A percentile compares a stretch with the other conserved stretches of the same genome.
Evolutionary conservation across 1,140 invertebrate species (phyloP).

Genomic region (Pogonomyrmex barbatus): DNA sequence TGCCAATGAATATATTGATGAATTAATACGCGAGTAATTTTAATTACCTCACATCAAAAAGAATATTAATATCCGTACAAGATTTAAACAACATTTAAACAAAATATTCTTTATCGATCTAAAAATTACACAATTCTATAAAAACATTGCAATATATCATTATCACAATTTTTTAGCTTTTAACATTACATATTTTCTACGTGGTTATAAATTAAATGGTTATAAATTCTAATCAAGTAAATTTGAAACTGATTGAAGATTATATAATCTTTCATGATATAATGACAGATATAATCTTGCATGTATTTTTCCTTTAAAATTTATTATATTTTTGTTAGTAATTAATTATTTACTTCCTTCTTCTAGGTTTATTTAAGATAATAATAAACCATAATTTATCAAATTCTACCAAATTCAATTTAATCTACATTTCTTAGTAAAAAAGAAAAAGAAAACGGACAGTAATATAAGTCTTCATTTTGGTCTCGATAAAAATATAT

Average conservation of each 20-base stretch:
- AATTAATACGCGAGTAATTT: conserved; percentile 16
- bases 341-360: not conserved
- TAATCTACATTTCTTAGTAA: not conserved
- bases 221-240: not conserved
- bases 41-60: conserved; percentile 5
- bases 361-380: not conserved
- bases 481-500: not conserved
- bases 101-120: too few relatives aligned
- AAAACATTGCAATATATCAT: not conserved
- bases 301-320: not conserved
- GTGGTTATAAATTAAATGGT: not conserved
- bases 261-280: not conserved
- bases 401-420: not conserved
- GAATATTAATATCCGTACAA: not conserved
- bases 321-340: not conserved
- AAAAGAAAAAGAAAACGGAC: not conserved
- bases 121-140: too few relatives aligned
- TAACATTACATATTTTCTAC: not conserved
- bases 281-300: not conserved
- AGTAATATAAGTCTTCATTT: not conserved
- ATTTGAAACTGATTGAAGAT: not conserved
- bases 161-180: not conserved
- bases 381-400: not conserved
- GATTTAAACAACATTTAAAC: not conserved
- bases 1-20: not conserved